Percentiles rank a stretch among this genome's conserved stretches.
These are phyloP conservation scores for Anthoscopus minutus DNA, from an alignment of 2,113 vertebrate genomes.

Conservation along the genomic window DNA sequence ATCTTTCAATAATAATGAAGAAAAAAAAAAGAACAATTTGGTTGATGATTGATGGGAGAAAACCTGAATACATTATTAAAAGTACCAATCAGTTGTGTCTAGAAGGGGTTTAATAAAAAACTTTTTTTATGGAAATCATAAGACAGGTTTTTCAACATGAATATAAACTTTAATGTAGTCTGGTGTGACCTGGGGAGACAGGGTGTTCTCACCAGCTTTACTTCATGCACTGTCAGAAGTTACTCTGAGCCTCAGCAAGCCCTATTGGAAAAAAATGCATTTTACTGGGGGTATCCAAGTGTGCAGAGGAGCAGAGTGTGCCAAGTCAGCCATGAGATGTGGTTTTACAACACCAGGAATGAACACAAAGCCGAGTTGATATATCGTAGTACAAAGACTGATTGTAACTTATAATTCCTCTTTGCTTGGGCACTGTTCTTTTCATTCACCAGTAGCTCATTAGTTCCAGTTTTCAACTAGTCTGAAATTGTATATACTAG, in stretches of 20 bases:
- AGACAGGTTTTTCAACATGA: not conserved
- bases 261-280: not conserved
- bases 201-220: not conserved
- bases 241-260: not conserved
- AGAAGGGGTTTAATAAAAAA: not conserved
- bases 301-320: not conserved
- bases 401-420: not conserved
- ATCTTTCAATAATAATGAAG: constrained; percentile 18
- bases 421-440: not conserved
- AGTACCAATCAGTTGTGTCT: not conserved
- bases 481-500: not conserved
- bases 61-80: not conserved
- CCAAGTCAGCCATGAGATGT: not conserved
- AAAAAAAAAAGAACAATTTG: not conserved
- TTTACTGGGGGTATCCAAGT: not conserved
- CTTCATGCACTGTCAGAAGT: not conserved
- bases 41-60: constrained; percentile 20
- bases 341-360: not conserved
- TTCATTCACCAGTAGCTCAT: not conserved
- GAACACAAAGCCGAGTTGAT: not conserved
- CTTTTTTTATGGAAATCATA: not conserved
- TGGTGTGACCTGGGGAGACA: not conserved
- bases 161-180: not conserved
- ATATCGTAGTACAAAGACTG: not conserved
- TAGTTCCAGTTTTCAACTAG: not conserved